These are phyloP conservation scores for Gymnocheta viridis DNA, from an alignment of 2,888 invertebrate species.

Conservation along the genomic window DNA sequence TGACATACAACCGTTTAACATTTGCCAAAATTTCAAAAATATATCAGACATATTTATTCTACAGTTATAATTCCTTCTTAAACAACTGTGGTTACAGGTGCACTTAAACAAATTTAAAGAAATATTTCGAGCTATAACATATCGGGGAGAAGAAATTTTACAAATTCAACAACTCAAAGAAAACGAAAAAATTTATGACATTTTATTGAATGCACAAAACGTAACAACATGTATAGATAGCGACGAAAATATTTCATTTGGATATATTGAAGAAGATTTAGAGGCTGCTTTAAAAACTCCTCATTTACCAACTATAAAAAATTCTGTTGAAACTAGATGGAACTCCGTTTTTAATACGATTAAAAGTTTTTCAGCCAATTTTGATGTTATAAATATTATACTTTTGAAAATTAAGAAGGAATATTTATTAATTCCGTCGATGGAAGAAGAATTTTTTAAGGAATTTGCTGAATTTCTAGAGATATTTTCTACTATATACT, in stretches of 20 bases:
- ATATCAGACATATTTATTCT: too few species aligned
- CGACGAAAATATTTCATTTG: conserved; percentile 15
- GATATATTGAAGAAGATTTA: neutral
- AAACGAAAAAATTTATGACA: conserved; percentile 5
- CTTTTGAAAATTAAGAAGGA: conserved; percentile 31
- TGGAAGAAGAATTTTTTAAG: conserved; percentile 11
- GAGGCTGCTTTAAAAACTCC: neutral
- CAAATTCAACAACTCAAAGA: neutral
- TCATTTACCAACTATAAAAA: neutral
- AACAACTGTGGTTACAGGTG: too few species aligned
- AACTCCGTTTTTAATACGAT: conserved; percentile 4
- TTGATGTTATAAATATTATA: conserved; percentile 12
- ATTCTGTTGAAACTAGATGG: conserved; percentile 25
- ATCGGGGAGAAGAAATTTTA: conserved; percentile 7
- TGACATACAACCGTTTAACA: too few species aligned
- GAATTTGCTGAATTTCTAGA: conserved; percentile 7
- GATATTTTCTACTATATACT: conserved; percentile 12
- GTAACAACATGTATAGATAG: neutral
- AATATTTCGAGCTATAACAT: neutral
- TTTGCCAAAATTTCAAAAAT: too few species aligned
- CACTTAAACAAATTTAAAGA: too few species aligned
- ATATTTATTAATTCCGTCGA: conserved; percentile 6
- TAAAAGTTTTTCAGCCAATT: conserved; percentile 11
- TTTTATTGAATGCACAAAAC: neutral
- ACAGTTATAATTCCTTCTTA: too few species aligned